A percentile compares a stretch with the other conserved stretches of the same genome.
Evolutionary conservation across 2,888 invertebrate genomes (phyloP).

Genomic region (Cartodere bifasciata): DNA sequence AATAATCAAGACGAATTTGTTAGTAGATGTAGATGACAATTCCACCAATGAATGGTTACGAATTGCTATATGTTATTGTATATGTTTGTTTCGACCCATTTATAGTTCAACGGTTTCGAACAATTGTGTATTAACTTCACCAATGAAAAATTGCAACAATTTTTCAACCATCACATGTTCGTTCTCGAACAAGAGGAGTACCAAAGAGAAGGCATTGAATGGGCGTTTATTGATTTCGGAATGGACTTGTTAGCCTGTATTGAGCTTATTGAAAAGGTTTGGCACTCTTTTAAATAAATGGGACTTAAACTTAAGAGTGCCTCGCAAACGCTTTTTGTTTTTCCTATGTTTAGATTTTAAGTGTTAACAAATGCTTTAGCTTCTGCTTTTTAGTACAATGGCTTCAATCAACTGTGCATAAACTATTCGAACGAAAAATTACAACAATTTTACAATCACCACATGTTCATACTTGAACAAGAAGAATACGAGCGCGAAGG

Average conservation of each 20-base stretch:
- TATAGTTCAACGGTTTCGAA: constrained; percentile 80
- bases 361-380: constrained; percentile 12
- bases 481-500: constrained; percentile 90
- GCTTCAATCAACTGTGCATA: constrained; percentile 92
- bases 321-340: constrained; percentile 3
- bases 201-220: constrained; percentile 80
- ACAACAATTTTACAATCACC: constrained; percentile 93
- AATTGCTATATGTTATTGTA: constrained; percentile 13
- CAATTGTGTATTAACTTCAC: constrained; percentile 92
- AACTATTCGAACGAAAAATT: constrained; percentile 93
- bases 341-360: not conserved
- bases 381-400: constrained; percentile 65
- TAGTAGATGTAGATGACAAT: constrained; percentile 10
- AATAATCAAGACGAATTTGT: not conserved
- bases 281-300: not conserved
- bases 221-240: constrained; percentile 90
- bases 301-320: not conserved
- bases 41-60: constrained; percentile 16
- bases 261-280: constrained; percentile 59
- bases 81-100: constrained; percentile 16
- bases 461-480: constrained; percentile 93
- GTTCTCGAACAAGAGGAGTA: constrained; percentile 90
- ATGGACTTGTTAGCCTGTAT: constrained; percentile 80
- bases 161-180: constrained; percentile 93
- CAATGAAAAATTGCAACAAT: constrained; percentile 87